Conservation (phyloP, 2,888 invertebrate genomes). For the Siphlonurus alternatus region DNA sequence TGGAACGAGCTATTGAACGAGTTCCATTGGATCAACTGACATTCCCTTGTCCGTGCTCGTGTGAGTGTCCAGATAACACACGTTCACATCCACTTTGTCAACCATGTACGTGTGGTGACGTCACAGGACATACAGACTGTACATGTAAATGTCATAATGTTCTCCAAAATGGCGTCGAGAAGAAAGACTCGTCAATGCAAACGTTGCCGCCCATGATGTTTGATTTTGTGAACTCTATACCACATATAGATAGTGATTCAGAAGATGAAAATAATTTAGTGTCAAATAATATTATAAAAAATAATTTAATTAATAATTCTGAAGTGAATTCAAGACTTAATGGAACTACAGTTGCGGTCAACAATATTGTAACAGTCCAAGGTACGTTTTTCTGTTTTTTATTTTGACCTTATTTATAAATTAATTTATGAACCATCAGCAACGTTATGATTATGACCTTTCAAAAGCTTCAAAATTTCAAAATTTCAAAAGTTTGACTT, state of each 20-base stretch:
- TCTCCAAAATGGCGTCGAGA: neutral
- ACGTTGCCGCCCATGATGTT: neutral
- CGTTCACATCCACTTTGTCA: neutral
- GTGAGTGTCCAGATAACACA: neutral
- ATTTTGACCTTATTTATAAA: too few relatives aligned
- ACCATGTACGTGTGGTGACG: neutral
- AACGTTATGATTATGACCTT: too few relatives aligned
- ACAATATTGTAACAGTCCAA: neutral
- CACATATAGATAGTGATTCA: neutral
- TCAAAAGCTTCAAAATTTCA: too few relatives aligned
- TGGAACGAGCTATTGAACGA: slow-evolving; percentile 49
- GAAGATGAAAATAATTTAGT: neutral
- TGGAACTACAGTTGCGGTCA: neutral
- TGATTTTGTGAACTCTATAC: neutral
- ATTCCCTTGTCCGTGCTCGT: slow-evolving; percentile 32
- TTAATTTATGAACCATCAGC: too few relatives aligned
- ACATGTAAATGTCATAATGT: neutral
- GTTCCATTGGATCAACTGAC: slow-evolving; percentile 46
- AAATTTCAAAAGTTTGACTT: too few relatives aligned
- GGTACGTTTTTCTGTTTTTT: too few relatives aligned
- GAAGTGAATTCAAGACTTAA: neutral
- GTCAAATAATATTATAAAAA: neutral
- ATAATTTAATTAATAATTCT: too few relatives aligned
- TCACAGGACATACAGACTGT: neutral
- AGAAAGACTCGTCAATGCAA: neutral